Evolutionary conservation across 1,140 invertebrate genomes (phyloP).

Genomic region (Ptiloglossa arizonensis): DNA sequence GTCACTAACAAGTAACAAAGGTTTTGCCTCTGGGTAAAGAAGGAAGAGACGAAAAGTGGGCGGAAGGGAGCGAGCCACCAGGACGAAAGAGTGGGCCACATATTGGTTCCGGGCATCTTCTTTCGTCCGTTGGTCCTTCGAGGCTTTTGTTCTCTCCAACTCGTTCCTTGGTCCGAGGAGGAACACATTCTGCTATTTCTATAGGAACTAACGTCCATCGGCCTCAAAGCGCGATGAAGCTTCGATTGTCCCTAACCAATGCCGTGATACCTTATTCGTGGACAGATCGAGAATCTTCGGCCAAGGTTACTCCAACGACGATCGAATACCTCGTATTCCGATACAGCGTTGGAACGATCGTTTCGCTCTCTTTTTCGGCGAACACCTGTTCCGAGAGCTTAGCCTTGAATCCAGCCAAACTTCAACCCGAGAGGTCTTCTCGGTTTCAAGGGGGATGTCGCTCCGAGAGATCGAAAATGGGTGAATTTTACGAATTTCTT

Average conservation of each 20-base stretch:
- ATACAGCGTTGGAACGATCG: conserved; percentile 16
- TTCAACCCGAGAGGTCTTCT: no score
- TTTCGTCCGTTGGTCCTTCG: conserved; percentile 44
- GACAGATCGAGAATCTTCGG: conserved; percentile 15
- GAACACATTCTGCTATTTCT: conserved; percentile 12
- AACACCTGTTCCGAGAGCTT: no score
- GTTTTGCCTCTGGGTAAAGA: conserved; percentile 59
- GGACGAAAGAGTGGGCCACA: conserved; percentile 53
- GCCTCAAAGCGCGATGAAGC: conserved; percentile 28
- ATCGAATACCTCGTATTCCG: conserved; percentile 21
- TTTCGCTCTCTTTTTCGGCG: background rate
- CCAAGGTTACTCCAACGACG: conserved; percentile 48
- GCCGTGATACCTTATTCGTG: background rate
- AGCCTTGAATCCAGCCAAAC: no score
- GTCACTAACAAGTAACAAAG: conserved; percentile 73
- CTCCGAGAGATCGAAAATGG: no score
- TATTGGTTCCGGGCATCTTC: conserved; percentile 65
- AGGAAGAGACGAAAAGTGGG: conserved; percentile 13
- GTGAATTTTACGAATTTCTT: no score
- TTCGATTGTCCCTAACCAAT: conserved; percentile 54
- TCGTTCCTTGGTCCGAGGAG: no score
- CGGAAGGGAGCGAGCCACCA: conserved; percentile 7
- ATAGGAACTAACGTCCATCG: conserved; percentile 37
- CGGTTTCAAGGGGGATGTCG: no score
- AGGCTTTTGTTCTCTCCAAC: conserved; percentile 58